Conservation (phyloP, 2,797 vertebrate species). For the Coregonus ussuriensis region DNA sequence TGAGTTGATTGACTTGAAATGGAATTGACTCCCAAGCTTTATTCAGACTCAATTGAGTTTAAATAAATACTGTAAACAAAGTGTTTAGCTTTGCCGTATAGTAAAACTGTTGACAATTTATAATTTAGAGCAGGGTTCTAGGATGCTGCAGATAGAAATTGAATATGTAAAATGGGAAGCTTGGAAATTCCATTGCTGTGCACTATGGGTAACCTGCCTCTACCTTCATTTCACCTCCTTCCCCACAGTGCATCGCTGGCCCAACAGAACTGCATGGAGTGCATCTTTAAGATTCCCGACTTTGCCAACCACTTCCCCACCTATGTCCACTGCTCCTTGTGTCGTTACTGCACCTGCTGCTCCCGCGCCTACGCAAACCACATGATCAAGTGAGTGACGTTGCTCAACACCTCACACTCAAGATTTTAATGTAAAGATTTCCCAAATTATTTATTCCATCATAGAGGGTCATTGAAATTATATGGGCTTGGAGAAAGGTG, state of each 20-base stretch:
- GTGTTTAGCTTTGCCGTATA: neutral
- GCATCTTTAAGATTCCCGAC: conserved; percentile 79
- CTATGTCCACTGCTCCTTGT: conserved; percentile 87
- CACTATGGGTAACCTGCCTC: neutral
- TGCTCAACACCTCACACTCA: neutral
- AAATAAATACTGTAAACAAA: neutral
- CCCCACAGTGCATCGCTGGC: conserved; percentile 51
- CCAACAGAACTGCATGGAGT: conserved; percentile 85
- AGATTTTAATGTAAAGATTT: neutral
- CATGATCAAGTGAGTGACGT: conserved; percentile 90
- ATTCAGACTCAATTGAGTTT: neutral
- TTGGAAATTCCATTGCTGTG: neutral
- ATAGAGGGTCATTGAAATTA: neutral
- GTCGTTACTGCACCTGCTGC: conserved; percentile 91
- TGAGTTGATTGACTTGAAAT: too few species aligned
- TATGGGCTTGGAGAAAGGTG: neutral
- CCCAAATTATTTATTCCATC: neutral
- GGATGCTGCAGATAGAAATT: neutral
- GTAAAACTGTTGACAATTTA: neutral
- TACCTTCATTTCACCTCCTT: conserved; percentile 1
- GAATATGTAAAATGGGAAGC: neutral
- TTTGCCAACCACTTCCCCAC: conserved; percentile 87
- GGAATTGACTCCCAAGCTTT: neutral
- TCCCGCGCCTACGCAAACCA: conserved; percentile 93
- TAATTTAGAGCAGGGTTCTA: neutral